Percentiles rank a stretch among this genome's conserved stretches.
These are phyloP conservation scores for Phasianus colchicus DNA, from an alignment of 2,113 vertebrate genomes.

Conservation along the genomic window DNA sequence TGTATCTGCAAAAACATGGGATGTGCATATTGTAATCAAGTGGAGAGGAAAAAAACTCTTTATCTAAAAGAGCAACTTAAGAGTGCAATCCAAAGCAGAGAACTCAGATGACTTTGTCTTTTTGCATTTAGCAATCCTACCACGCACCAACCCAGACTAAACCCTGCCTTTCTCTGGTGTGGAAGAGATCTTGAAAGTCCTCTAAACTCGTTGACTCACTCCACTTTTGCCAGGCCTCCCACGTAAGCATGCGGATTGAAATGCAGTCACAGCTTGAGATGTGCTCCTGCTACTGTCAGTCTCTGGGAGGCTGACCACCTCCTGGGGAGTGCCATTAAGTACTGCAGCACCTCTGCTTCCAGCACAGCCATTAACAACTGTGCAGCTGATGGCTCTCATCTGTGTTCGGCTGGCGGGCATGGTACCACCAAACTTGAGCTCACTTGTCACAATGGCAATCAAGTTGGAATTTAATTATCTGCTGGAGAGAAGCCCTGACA, in stretches of 20 bases:
- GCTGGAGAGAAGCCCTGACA: conserved; percentile 67
- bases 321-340: background rate
- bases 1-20: background rate
- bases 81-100: background rate
- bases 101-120: background rate
- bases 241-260: background rate
- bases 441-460: conserved; percentile 62
- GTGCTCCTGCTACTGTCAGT: background rate
- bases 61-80: background rate
- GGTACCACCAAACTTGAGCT: conserved; percentile 62
- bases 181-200: conserved; percentile 25
- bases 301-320: conserved; percentile 22
- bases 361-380: background rate
- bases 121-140: background rate
- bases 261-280: background rate
- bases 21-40: background rate
- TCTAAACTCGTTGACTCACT: conserved; percentile 45
- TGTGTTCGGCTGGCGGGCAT: conserved; percentile 38
- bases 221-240: conserved; percentile 24
- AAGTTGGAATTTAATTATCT: conserved; percentile 63
- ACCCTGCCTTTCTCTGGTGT: background rate
- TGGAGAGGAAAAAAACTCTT: background rate
- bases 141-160: background rate
- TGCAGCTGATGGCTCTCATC: conserved; percentile 23
- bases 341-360: conserved; percentile 6